These are phyloP conservation scores for Philaenus spumarius DNA, from an alignment of 1,140 invertebrate species.

Conservation along the genomic window DNA sequence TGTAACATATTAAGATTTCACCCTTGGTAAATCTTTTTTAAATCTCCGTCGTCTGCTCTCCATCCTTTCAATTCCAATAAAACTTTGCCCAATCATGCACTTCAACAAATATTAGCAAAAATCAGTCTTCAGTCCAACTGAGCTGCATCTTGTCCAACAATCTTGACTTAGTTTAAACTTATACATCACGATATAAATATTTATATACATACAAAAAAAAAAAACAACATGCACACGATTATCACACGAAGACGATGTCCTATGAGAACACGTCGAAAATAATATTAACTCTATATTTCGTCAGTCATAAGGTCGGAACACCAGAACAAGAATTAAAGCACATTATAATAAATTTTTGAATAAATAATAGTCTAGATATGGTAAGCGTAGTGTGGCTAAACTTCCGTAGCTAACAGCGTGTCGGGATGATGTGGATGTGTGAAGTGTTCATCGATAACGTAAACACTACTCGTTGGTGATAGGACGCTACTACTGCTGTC, in stretches of 20 bases:
- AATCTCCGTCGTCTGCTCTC: too few relatives aligned
- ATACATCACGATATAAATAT: too few relatives aligned
- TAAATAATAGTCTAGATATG: slow-evolving; percentile 6
- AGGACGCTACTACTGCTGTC: slow-evolving; percentile 28
- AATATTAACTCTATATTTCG: too few relatives aligned
- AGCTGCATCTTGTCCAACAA: too few relatives aligned
- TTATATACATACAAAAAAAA: slow-evolving; percentile 24
- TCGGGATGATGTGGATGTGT: slow-evolving; percentile 31
- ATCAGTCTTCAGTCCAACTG: too few relatives aligned
- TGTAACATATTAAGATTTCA: slow-evolving; percentile 23
- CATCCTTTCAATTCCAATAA: too few relatives aligned
- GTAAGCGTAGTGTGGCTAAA: slow-evolving; percentile 39
- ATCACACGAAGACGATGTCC: slow-evolving; percentile 31
- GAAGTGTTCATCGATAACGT: slow-evolving; percentile 56
- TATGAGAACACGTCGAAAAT: not conserved
- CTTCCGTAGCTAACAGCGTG: slow-evolving; percentile 54
- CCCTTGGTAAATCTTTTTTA: too few relatives aligned
- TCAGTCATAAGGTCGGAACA: too few relatives aligned
- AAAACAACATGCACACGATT: slow-evolving; percentile 28
- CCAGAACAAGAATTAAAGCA: not conserved
- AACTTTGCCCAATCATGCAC: too few relatives aligned
- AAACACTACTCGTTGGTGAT: slow-evolving; percentile 39
- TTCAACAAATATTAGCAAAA: too few relatives aligned
- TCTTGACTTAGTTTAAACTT: too few relatives aligned
- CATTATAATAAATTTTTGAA: not conserved